A percentile compares a stretch with the other conserved stretches of the same genome.
Conservation (phyloP, 2,797 vertebrate genomes). For the Botia almorhae region DNA sequence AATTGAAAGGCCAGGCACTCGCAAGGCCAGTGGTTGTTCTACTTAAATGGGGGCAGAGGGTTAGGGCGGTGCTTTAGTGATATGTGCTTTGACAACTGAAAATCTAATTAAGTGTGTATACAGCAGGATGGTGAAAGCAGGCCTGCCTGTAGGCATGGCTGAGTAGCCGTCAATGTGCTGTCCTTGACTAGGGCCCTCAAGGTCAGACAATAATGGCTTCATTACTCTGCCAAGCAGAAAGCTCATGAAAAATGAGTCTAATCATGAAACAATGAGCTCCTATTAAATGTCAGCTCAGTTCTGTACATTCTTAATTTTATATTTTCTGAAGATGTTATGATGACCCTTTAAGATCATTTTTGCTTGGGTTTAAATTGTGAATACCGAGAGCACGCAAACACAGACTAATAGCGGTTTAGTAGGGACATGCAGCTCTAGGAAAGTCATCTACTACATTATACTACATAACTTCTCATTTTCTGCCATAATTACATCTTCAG, state of each 20-base stretch:
- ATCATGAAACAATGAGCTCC: conserved; percentile 36
- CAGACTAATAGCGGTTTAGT: background rate
- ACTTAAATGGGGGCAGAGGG: conserved; percentile 47
- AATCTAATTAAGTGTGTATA: conserved; percentile 58
- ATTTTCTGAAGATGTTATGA: conserved; percentile 10
- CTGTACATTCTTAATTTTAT: conserved; percentile 7
- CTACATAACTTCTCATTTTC: background rate
- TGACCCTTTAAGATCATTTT: background rate
- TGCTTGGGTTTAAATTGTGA: background rate
- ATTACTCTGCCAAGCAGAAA: conserved; percentile 10
- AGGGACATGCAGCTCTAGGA: background rate
- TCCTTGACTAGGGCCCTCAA: conserved; percentile 72
- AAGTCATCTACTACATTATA: background rate
- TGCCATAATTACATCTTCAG: background rate
- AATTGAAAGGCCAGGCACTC: conserved; percentile 41
- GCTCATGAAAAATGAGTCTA: conserved; percentile 32
- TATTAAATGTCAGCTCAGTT: background rate
- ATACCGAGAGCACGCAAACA: background rate
- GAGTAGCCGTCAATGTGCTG: conserved; percentile 71
- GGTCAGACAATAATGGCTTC: conserved; percentile 67
- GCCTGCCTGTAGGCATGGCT: conserved; percentile 68
- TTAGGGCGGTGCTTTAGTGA: conserved; percentile 50
- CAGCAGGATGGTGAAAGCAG: conserved; percentile 46
- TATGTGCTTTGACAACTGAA: conserved; percentile 63
- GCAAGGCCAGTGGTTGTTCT: conserved; percentile 47